Base-by-base conservation (phyloP, 2,113 vertebrate species). In the Siniperca chuatsi region DNA sequence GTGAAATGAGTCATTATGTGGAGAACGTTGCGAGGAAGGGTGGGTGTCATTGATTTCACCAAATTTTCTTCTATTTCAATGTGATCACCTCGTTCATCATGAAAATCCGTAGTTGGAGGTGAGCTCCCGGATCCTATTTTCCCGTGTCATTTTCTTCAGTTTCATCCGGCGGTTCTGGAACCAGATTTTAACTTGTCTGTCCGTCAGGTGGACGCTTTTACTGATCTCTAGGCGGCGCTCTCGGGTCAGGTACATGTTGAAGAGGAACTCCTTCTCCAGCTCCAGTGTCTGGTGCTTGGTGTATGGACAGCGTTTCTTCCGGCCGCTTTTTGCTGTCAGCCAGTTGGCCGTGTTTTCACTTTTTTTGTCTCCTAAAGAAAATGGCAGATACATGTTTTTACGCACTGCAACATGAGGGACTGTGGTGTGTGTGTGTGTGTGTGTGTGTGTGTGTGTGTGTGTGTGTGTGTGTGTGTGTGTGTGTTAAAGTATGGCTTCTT, bases 131-230 rank as follows among this genome's bases (percentile, higher is more conserved):
- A 99, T 98, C 87, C 98, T 94, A 93, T 98, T 98, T 85, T 99
- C 98, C 89, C 98, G 95, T 92, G 98, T 99, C 98, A 99, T 99
- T 96, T 99, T 99, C 98, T 99, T 99, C 94, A 99, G 96, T 96
- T 99, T 99, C 98, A 99, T 99, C 89, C 98, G 96, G 93, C 98
- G 98, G 94, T 99, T 99, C 96, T 99, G 98, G 96, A 99, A 99
- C 98, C 98, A 99, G 95, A 99, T 99, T 94, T 99, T 99, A 68
- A 99, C 98, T 96, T 99, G 98, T 97, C 98, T 97, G 97, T 99
- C 98, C 89, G 98, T 98, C 95, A 99, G 97, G 95, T 99, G 97
- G 95, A 99, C 98, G 86, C 97, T 96, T 93, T 97, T 98, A 95
- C 98, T 99, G 97, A 99, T 99, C 97, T 99, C 98, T 95, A 99